Evolutionary conservation across 1,140 invertebrate species (phyloP).

Genomic region (Armadillidium nasatum): DNA sequence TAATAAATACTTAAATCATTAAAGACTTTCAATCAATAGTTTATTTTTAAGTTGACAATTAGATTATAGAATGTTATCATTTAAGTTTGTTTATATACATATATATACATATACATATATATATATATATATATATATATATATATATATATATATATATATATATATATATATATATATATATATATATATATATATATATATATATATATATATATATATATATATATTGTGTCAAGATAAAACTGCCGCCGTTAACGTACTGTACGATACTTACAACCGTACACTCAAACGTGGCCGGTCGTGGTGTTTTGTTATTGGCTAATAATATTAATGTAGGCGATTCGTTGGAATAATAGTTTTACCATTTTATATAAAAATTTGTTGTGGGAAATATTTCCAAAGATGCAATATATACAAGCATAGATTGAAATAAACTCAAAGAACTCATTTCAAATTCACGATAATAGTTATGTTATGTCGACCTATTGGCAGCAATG

Average conservation of each 20-base stretch:
- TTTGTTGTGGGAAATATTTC: too few species aligned
- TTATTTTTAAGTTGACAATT: not conserved
- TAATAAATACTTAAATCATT: not conserved
- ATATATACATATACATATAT: not conserved
- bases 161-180: not conserved
- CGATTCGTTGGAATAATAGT: too few species aligned
- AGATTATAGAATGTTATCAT: not conserved
- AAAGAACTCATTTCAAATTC: too few species aligned
- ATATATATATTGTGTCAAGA: too few species aligned
- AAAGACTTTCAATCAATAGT: not conserved
- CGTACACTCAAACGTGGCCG: not conserved
- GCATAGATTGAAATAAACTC: too few species aligned
- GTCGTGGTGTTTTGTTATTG: not conserved
- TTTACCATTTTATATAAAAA: too few species aligned
- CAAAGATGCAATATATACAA: too few species aligned
- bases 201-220: too few species aligned
- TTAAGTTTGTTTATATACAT: not conserved
- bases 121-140: constrained; percentile 15
- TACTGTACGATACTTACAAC: not conserved
- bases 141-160: constrained; percentile 8
- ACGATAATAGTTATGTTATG: too few species aligned
- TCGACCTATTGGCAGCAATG: too few species aligned
- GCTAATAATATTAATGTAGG: not conserved
- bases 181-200: not conserved
- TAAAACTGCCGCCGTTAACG: too few species aligned